These are phyloP conservation scores for Hemaris fuciformis DNA, from an alignment of 2,888 invertebrate genomes.

Conservation along the genomic window DNA sequence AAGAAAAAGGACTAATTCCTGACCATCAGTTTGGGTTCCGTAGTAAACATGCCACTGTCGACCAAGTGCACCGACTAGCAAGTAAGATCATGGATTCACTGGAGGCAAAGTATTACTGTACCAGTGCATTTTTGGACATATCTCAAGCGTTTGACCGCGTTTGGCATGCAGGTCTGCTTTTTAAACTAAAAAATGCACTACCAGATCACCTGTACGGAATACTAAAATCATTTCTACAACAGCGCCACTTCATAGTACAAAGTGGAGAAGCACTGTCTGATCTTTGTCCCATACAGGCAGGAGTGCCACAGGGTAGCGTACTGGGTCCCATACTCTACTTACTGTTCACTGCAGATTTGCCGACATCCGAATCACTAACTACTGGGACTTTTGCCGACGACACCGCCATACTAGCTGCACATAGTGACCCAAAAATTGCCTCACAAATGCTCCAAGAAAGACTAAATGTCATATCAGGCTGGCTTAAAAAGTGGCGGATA, in stretches of 20 bases:
- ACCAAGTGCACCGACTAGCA: too few species aligned
- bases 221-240: background rate
- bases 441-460: conserved; percentile 19
- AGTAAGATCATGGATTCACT: too few species aligned
- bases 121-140: too few species aligned
- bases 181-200: background rate
- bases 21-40: too few species aligned
- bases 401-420: conserved; percentile 16
- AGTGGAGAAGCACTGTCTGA: conserved; percentile 10
- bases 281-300: conserved; percentile 5
- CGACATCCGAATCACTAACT: background rate
- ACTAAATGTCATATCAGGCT: conserved; percentile 15
- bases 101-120: too few species aligned
- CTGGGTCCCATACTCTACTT: conserved; percentile 19
- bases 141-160: background rate
- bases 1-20: too few species aligned
- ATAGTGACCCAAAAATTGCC: conserved; percentile 16
- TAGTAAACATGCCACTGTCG: too few species aligned
- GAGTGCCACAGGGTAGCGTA: conserved; percentile 19
- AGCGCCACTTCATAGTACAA: conserved; percentile 7
- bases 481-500: too few species aligned
- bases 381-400: conserved; percentile 21
- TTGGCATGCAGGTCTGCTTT: background rate
- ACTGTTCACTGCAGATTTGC: conserved; percentile 17
- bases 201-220: background rate